Evolutionary conservation across 2,888 invertebrate genomes (phyloP), one percentile per base, ranked within the genome.

Genomic region (Agriopis marginaria): DNA sequence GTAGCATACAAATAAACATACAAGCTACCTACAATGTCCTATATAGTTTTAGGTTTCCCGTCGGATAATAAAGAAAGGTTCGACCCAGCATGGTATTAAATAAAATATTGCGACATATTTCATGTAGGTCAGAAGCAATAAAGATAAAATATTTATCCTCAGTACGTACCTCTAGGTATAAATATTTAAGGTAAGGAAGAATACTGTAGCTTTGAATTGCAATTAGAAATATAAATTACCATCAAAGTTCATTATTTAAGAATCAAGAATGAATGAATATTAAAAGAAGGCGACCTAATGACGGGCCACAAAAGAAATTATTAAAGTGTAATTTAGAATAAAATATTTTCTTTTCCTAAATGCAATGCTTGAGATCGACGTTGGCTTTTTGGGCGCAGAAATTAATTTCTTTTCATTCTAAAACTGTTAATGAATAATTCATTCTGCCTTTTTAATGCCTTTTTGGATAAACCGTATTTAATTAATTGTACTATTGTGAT

Each of bases 211-310:
- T 51, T n/a, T 65, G 58, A 45, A 60, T 61, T 66, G n/a, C 40
- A 56, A 50, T 40, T 61, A 3, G n/a, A 60, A 39, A 23, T n/a
- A 50, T 45, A 58, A 63, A 58, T 45, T 59, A 42, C n/a, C 56
- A 65, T 62, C 61, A 68, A 71, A 60, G 50, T 65, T 62, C 58
- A 68, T 67, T 68, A 55, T 64, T 71, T 71, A 62, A 40, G 42
- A 10, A 66, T 70, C 61, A 68, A 65, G 50, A 63, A 66, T 68
- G 53, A 72, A 54, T 54, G 23, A 54, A 74, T 64, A 62, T 70
- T 73, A 68, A 72, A 75, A 72, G 72, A 76, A 74, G 71, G 64
- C 71, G 69, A 70, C 67, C 68, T 74, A 75, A 75, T 74, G 76
- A 75, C 70, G 70, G 59, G 71, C 71, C 76, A 68, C 71, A 71